Conservation (phyloP, 2,888 invertebrate genomes). For the Vannuccia rotundouncinata region DNA sequence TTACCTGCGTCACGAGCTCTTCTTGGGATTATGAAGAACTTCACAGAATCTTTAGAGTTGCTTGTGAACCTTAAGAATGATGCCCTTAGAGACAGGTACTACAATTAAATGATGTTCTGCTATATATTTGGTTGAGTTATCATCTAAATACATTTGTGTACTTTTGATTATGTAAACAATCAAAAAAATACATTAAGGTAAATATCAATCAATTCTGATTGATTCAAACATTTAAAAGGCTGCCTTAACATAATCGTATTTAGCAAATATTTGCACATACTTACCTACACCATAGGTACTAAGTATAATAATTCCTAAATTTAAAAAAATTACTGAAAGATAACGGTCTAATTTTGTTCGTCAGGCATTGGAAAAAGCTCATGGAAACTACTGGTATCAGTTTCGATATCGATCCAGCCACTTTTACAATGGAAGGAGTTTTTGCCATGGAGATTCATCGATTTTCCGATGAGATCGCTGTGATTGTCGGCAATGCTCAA, state of each 20-base stretch:
- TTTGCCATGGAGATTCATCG: slow-evolving; percentile 40
- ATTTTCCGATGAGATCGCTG: slow-evolving; percentile 35
- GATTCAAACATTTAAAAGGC: not conserved
- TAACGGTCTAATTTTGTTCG: too few relatives aligned
- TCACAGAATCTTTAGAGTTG: slow-evolving; percentile 34
- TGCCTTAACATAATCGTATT: not conserved
- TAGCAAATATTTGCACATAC: too few relatives aligned
- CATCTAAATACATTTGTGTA: too few relatives aligned
- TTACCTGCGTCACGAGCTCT: slow-evolving; percentile 34
- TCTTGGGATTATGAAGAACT: slow-evolving; percentile 35
- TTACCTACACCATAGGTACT: too few relatives aligned
- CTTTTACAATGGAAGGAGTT: slow-evolving; percentile 39
- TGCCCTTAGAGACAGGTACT: slow-evolving; percentile 38
- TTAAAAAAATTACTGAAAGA: too few relatives aligned
- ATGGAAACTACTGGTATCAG: slow-evolving; percentile 39
- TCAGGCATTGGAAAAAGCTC: slow-evolving; percentile 40
- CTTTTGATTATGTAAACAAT: too few relatives aligned
- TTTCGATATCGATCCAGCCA: slow-evolving; percentile 41
- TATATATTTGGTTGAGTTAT: too few relatives aligned
- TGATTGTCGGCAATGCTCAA: slow-evolving; percentile 37
- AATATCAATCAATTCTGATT: not conserved
- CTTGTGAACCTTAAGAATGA: slow-evolving; percentile 38
- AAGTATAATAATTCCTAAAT: too few relatives aligned
- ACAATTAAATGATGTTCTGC: too few relatives aligned
- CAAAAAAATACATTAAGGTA: not conserved